Base-by-base conservation (phyloP, 2,113 vertebrate species). In the Pseudonaja textilis region DNA sequence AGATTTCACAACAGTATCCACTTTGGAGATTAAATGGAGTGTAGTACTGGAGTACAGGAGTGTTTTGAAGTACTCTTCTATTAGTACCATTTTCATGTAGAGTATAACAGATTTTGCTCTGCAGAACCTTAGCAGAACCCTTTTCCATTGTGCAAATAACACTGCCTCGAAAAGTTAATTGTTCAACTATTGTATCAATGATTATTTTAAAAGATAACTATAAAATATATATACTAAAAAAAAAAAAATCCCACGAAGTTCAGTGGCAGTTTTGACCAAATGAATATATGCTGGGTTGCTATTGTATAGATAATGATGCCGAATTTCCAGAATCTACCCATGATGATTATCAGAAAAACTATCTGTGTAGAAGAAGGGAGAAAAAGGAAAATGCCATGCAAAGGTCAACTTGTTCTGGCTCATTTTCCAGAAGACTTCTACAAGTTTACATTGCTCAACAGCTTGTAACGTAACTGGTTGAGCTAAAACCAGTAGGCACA, bases 371-470 rank as follows among this genome's bases (percentile, higher is more conserved):
- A 23, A 59, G 18, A 45, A 16, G 22, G 25, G 5, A 10, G 4
- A 47, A n/a, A 69, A 64, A 11, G 23, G 22, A 39, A 92, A 14
- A 29, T 45, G 12, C 0, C 42, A 92, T 74, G 89, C 50, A 94
- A 93, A 95, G 91, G 86, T 91, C 39, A 92, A 69, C 94, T 96
- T 95, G 50, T 91, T 93, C 3, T 0, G 25, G 39, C 93, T 96
- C 90, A 88, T 94, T 95, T 95, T 94, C 94, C 91, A 89, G 90
- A 39, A 23, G 10, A 87, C 90, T 95, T 89, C 93, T 95, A 92
- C 93, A 93, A 86, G 95, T 95, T 95, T 94, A 86, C 61, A 92
- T 96, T 94, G 45, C 90, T 94, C 88, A 93, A 39, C 89, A 89
- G 94, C 94, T 85, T 55, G 93, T 93, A 93, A 93, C 91, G 90